A percentile compares a stretch with the other conserved stretches of the same genome.
These are phyloP conservation scores for Lepisosteus oculatus DNA, from an alignment of 2,113 vertebrate species.

Conservation along the genomic window DNA sequence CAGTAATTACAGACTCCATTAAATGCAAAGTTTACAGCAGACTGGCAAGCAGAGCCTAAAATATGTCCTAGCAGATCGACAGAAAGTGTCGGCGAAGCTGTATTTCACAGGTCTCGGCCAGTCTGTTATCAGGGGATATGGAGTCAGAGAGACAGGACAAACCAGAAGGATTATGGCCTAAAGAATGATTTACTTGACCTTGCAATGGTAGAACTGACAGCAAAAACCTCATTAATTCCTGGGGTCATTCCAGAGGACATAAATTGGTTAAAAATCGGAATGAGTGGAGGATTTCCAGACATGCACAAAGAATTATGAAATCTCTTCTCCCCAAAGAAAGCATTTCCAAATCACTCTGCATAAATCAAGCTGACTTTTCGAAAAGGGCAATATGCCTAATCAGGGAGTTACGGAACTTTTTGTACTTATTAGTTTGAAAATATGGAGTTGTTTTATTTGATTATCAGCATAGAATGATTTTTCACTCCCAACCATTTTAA, in stretches of 20 bases:
- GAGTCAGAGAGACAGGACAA: slow-evolving; percentile 72
- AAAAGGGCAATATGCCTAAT: slow-evolving; percentile 85
- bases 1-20: slow-evolving; percentile 85
- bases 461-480: slow-evolving; percentile 78
- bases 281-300: slow-evolving; percentile 93
- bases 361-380: slow-evolving; percentile 87
- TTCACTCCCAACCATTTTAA: slow-evolving; percentile 60
- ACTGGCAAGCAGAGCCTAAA: slow-evolving; percentile 74
- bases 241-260: slow-evolving; percentile 89
- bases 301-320: slow-evolving; percentile 91
- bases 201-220: slow-evolving; percentile 79
- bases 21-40: slow-evolving; percentile 81
- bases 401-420: slow-evolving; percentile 86
- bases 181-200: slow-evolving; percentile 97
- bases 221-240: slow-evolving; percentile 97
- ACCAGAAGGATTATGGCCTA: slow-evolving; percentile 73
- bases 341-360: slow-evolving; percentile 80
- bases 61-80: slow-evolving; percentile 83
- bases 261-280: slow-evolving; percentile 92
- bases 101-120: slow-evolving; percentile 85
- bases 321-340: slow-evolving; percentile 79
- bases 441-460: slow-evolving; percentile 85
- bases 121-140: slow-evolving; percentile 80
- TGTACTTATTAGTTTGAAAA: slow-evolving; percentile 94
- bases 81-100: slow-evolving; percentile 83